Conservation (phyloP, 2,797 vertebrate genomes). For the Myotis myotis region DNA sequence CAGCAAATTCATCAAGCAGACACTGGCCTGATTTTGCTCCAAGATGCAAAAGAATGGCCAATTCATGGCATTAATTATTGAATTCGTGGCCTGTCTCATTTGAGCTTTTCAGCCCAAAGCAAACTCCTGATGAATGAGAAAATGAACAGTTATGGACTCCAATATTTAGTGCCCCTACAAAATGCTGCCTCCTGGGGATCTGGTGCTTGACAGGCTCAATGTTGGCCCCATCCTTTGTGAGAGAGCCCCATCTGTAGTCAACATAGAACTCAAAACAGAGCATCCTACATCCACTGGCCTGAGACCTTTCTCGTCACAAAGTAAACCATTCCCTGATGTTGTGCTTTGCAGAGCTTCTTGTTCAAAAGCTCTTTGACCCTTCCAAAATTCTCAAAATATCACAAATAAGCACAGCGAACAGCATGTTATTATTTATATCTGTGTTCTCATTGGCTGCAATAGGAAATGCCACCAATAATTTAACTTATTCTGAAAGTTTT, state of each 20-base stretch:
- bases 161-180: background rate
- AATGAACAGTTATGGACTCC: background rate
- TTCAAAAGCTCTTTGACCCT: background rate
- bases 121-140: conserved; percentile 21
- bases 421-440: background rate
- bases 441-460: background rate
- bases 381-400: background rate
- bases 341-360: background rate
- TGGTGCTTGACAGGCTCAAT: background rate
- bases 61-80: conserved; percentile 32
- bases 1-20: conserved; percentile 44
- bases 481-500: conserved; percentile 32
- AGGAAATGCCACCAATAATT: conserved; percentile 24
- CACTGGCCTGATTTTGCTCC: conserved; percentile 23
- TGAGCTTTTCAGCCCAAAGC: conserved; percentile 55
- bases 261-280: background rate
- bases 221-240: background rate
- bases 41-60: conserved; percentile 36
- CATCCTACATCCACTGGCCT: background rate
- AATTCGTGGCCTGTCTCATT: conserved; percentile 1
- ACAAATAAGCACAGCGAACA: background rate
- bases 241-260: background rate
- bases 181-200: background rate
- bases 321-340: background rate
- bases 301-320: background rate